phyloP scores from a whole-genome alignment of 2,888 invertebrate genomes.

The Diarsia rubi region DNA sequence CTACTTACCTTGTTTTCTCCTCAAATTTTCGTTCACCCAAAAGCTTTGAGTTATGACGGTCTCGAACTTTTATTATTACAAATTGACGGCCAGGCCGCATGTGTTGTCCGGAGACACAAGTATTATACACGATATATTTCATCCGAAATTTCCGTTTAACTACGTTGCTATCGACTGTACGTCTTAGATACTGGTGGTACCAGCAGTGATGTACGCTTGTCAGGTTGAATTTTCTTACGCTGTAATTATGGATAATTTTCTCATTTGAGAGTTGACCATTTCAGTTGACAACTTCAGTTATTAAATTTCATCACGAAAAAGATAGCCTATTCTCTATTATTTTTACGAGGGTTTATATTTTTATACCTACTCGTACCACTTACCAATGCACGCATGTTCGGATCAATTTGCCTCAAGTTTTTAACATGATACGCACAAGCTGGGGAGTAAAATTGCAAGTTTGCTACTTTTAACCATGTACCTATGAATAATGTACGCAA shows the following conservation, averaged over 20 bases:
- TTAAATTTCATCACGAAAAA: not conserved
- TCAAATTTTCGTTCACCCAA: conserved; percentile 25
- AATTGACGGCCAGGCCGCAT: conserved; percentile 68
- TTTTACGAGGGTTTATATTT: not conserved
- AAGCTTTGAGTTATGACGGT: conserved; percentile 70
- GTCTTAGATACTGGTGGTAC: not conserved
- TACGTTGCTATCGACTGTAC: conserved; percentile 13
- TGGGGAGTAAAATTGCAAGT: too few relatives aligned
- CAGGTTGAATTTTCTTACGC: not conserved
- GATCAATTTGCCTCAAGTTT: not conserved
- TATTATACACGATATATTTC: conserved; percentile 66
- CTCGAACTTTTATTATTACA: conserved; percentile 72
- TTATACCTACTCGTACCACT: not conserved
- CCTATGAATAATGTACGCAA: too few relatives aligned
- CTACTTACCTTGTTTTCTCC: conserved; percentile 5
- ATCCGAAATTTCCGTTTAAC: conserved; percentile 37
- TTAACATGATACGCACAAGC: not conserved
- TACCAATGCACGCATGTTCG: not conserved
- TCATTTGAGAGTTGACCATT: not conserved
- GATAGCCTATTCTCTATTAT: not conserved
- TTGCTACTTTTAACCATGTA: too few relatives aligned
- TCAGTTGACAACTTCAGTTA: not conserved
- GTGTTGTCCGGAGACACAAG: conserved; percentile 68
- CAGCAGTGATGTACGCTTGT: not conserved
- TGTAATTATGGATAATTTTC: not conserved